phyloP scores from a whole-genome alignment of 2,113 vertebrate genomes.

The Piaya cayana region DNA sequence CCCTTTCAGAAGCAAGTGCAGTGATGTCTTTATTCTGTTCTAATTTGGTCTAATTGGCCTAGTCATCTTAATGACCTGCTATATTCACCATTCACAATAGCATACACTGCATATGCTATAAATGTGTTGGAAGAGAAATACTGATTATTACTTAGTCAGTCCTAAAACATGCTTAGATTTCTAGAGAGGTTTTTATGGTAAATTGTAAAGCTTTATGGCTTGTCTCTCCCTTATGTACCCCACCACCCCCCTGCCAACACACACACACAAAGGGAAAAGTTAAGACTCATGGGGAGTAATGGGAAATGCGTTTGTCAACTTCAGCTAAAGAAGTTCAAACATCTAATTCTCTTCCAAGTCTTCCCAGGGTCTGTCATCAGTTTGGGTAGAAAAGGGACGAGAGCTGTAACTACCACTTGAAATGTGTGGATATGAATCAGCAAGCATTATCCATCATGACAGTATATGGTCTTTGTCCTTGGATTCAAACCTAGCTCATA shows the following conservation, averaged over 20 bases:
- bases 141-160: slow-evolving; percentile 16
- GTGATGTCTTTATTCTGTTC: slow-evolving; percentile 30
- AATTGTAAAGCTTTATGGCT: slow-evolving; percentile 57
- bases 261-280: not conserved
- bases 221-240: not conserved
- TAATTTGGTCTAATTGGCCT: slow-evolving; percentile 17
- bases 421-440: not conserved
- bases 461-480: not conserved
- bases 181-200: slow-evolving; percentile 38
- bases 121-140: slow-evolving; percentile 51
- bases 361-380: not conserved
- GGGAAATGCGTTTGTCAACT: slow-evolving; percentile 37
- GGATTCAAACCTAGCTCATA: not conserved
- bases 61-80: not conserved
- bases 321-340: not conserved
- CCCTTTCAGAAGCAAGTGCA: slow-evolving; percentile 24
- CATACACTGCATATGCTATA: not conserved
- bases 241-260: no score
- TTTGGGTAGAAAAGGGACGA: not conserved
- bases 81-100: not conserved
- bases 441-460: not conserved
- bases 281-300: not conserved
- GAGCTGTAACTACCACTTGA: not conserved
- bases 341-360: not conserved
- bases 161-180: slow-evolving; percentile 18